phyloP scores from a whole-genome alignment of 2,797 vertebrate species.

The Cichlasoma orientale region DNA sequence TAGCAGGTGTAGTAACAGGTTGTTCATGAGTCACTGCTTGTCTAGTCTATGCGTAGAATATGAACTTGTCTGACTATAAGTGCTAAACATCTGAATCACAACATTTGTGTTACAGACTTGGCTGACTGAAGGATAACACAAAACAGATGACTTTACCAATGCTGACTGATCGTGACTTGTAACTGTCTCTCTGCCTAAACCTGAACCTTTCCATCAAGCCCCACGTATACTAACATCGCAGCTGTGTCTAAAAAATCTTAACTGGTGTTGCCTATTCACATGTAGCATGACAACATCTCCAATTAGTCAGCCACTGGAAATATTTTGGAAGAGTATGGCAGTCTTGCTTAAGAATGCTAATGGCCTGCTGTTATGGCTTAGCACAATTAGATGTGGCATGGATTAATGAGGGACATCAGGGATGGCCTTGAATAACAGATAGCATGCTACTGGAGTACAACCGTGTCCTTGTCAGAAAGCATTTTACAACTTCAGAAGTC shows the following conservation, averaged over 20 bases:
- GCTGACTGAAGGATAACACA: constrained; percentile 20
- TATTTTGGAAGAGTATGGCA: constrained; percentile 15
- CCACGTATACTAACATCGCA: background rate
- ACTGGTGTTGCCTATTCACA: background rate
- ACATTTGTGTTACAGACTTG: constrained; percentile 32
- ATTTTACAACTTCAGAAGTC: constrained; percentile 11
- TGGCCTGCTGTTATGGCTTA: constrained; percentile 60
- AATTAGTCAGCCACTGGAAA: constrained; percentile 30
- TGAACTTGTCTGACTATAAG: constrained; percentile 39
- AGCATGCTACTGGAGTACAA: constrained; percentile 15
- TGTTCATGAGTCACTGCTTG: constrained; percentile 61
- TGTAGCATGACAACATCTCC: constrained; percentile 1
- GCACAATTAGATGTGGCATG: constrained; percentile 70
- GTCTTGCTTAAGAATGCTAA: constrained; percentile 41
- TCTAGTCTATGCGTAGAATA: constrained; percentile 34
- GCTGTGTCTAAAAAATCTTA: background rate
- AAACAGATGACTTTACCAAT: background rate
- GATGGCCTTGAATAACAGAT: constrained; percentile 47
- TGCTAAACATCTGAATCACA: constrained; percentile 45
- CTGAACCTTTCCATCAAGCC: background rate
- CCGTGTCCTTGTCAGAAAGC: constrained; percentile 27
- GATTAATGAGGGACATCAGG: constrained; percentile 65
- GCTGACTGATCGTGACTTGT: constrained; percentile 1
- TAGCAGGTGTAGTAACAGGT: constrained; percentile 67
- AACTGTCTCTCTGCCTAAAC: background rate